These are phyloP conservation scores for Mohoua ochrocephala DNA, from an alignment of 2,113 vertebrate species.

Conservation along the genomic window DNA sequence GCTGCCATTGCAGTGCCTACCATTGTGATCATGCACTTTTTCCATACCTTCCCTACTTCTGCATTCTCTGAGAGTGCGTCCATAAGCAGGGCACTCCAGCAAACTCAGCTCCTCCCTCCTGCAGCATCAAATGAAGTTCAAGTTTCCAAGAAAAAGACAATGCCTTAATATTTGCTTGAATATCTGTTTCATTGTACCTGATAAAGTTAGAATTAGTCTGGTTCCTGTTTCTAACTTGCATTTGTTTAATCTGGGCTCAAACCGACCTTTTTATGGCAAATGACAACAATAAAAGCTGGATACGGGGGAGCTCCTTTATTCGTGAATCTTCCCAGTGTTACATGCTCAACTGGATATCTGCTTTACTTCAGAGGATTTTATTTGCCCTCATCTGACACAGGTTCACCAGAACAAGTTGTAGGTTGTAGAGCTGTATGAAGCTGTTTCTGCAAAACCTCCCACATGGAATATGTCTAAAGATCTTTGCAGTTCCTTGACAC, in stretches of 20 bases:
- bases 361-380: not conserved
- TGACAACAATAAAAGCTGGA: not conserved
- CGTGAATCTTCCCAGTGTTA: not conserved
- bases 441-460: constrained; percentile 13
- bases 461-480: constrained; percentile 10
- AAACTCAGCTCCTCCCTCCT: not conserved
- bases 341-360: not conserved
- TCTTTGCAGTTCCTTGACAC: not conserved
- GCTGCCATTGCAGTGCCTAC: not conserved
- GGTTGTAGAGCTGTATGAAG: not conserved
- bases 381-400: constrained; percentile 10
- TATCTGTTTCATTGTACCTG: not conserved
- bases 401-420: constrained; percentile 2
- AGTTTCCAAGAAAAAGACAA: not conserved
- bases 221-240: not conserved
- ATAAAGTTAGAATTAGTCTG: not conserved
- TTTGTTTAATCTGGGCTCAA: not conserved
- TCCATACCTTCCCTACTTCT: not conserved
- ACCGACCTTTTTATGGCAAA: not conserved
- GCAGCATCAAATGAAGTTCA: not conserved
- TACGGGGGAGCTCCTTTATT: not conserved
- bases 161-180: not conserved
- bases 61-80: not conserved
- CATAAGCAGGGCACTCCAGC: not conserved
- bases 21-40: not conserved